Base-by-base conservation (phyloP, 2,888 invertebrate species). In the Galerucella nymphaeae region DNA sequence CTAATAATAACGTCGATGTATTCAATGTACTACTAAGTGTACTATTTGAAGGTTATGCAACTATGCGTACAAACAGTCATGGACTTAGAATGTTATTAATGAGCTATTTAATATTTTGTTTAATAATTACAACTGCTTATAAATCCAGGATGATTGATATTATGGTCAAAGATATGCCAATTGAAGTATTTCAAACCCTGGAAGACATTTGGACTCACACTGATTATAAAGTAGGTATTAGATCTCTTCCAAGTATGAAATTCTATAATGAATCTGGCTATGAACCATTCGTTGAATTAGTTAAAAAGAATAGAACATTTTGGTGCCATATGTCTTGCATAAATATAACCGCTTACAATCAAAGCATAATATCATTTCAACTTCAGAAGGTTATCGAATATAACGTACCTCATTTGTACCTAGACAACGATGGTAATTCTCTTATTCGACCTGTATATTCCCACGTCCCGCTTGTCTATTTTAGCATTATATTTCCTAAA, bases 131-230 rank as follows among this genome's bases (percentile, higher is more conserved):
- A 20, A 58, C 23, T 11, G 58, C 9, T 14, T 58, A 58, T n/a
- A 58, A 58, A 30, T 14, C 6, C 8, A 58, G 58, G n/a, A 58
- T 58, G 58, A 20, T 58, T n/a, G 10, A 58, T 30, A 58, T 58
- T 23, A 58, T 58, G 58, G n/a, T 58, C 6, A 9, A 30, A 23
- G 58, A 58, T 14, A 58, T 30, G 45, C 50, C 53, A 20, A n/a
- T 53, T 65, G 50, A 53, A n/a, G 20, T 65, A n/a, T 53, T 48
- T 23, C 30, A 65, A 9, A 48, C 23, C 13, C 1, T n/a, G 41
- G 23, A 50, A 14, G 53, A 65, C 38, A 18, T 48, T n/a, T 65
- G 53, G 53, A 65, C 4, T 16, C 11, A 16, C 50, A 18, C 30
- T 20, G 20, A 13, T 20, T 42, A 14, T 48, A 45, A 50, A 50